Base-by-base conservation (phyloP, 2,113 vertebrate genomes). In the Nothobranchius kuhntae region DNA sequence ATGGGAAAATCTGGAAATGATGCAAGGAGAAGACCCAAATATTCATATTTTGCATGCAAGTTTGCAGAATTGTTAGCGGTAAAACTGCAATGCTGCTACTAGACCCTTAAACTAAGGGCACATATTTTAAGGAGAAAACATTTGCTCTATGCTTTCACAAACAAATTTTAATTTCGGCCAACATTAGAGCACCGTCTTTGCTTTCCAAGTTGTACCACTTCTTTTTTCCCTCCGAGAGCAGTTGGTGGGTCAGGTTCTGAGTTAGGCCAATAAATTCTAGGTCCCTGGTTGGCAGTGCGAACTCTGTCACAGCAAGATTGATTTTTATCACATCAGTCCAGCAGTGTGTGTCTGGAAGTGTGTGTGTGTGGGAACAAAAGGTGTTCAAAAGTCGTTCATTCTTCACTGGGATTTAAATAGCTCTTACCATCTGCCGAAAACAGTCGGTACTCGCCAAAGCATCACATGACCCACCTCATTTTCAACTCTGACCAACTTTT, bases 281-380 rank as follows among this genome's bases (percentile, higher is more conserved):
- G 60, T 65, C 38, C 68, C 61, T 63, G 38, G 86, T 62, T 86
- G 84, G 83, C 60, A 60, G 75, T 86, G 89, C 86, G 85, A 67
- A 59, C 52, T 77, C 83, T 91, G 90, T 91, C 90, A 88, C 53
- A 52, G 54, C 61, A 87, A 91, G 89, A 92, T 91, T 89, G 88
- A 90, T 92, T 85, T 87, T 86, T 84, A 87, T 68, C 21, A 69
- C 72, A 61, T 90, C 81, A 68, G 54, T 51, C 61, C 80, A 73
- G 73, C 67, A 83, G 74, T 77, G 85, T 71, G 77, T 75, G 58
- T 64, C 64, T 77, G 77, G 8, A 61, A 76, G 77, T 80, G 77
- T 80, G 21, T 80, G 21, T 21, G 73, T 55, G 21, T 52, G 64
- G 77, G 72, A 73, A 85, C 82, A 77, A 73, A 82, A 71, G 71